Conservation (phyloP, 2,797 vertebrate species). For the Danio aesculapii region DNA sequence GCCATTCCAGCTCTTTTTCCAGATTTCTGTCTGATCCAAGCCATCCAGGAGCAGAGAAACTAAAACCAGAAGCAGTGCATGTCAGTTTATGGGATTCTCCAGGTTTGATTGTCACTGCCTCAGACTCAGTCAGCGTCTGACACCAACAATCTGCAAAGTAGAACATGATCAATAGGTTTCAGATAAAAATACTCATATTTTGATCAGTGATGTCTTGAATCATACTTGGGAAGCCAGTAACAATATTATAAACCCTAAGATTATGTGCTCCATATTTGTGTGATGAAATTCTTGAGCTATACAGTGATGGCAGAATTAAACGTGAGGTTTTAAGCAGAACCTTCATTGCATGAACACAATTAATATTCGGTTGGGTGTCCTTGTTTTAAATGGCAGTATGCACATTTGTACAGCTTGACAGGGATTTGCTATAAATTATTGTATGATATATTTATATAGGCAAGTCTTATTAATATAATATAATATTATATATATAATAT, state of each 20-base stretch:
- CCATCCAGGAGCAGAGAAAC: not conserved
- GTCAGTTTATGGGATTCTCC: not conserved
- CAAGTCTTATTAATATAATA: too few species aligned
- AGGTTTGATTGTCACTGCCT: not conserved
- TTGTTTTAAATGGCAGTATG: not conserved
- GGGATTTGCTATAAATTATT: too few species aligned
- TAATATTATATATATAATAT: too few species aligned
- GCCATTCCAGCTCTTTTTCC: constrained; percentile 14
- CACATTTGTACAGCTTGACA: too few species aligned
- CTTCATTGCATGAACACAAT: not conserved
- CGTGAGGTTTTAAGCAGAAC: not conserved
- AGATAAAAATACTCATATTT: not conserved
- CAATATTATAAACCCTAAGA: not conserved
- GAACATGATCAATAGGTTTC: not conserved
- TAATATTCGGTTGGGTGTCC: not conserved
- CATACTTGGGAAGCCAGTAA: not conserved
- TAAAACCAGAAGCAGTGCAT: not conserved
- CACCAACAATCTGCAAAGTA: constrained; percentile 14
- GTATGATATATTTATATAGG: too few species aligned
- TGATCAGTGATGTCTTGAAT: not conserved
- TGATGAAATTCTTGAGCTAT: not conserved
- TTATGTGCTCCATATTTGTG: not conserved
- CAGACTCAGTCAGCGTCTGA: constrained; percentile 6
- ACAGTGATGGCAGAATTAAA: not conserved
- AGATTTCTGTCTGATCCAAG: not conserved